A percentile compares a stretch with the other conserved stretches of the same genome.
Evolutionary conservation across 2,113 vertebrate genomes (phyloP).

Genomic region (Plecotus auritus): DNA sequence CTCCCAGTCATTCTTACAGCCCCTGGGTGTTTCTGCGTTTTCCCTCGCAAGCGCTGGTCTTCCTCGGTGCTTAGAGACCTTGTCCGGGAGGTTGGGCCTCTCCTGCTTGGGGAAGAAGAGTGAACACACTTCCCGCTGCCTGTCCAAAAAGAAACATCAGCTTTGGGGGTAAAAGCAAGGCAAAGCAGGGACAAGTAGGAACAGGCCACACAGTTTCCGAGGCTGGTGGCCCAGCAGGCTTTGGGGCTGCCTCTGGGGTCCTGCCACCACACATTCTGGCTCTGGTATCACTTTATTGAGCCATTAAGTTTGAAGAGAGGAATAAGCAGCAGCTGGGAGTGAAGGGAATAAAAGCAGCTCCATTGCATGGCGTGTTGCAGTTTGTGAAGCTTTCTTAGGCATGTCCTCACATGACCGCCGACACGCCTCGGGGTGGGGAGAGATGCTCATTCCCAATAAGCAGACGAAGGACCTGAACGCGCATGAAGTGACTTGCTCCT

Average conservation of each 20-base stretch:
- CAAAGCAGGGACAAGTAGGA: not conserved
- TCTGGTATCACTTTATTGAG: not conserved
- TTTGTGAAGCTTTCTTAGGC: not conserved
- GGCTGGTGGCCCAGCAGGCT: not conserved
- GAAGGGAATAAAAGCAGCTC: not conserved
- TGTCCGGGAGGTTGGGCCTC: not conserved
- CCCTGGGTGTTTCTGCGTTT: not conserved
- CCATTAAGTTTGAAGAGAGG: not conserved
- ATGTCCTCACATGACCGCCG: not conserved
- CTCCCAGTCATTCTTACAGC: not conserved
- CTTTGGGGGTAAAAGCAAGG: not conserved
- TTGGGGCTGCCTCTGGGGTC: not conserved
- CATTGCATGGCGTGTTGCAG: no score
- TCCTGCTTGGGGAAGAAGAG: not conserved
- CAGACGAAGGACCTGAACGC: not conserved
- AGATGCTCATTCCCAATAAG: not conserved
- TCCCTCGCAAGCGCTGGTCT: rapidly evolving
- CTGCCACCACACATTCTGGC: not conserved
- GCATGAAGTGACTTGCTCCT: not conserved
- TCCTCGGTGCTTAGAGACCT: not conserved
- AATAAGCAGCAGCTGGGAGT: not conserved
- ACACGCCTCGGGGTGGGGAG: no score
- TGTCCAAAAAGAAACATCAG: not conserved
- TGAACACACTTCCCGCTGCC: not conserved
- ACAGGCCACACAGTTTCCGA: not conserved